Evolutionary conservation across 2,797 vertebrate species (phyloP).

Genomic region (Falco biarmicus): DNA sequence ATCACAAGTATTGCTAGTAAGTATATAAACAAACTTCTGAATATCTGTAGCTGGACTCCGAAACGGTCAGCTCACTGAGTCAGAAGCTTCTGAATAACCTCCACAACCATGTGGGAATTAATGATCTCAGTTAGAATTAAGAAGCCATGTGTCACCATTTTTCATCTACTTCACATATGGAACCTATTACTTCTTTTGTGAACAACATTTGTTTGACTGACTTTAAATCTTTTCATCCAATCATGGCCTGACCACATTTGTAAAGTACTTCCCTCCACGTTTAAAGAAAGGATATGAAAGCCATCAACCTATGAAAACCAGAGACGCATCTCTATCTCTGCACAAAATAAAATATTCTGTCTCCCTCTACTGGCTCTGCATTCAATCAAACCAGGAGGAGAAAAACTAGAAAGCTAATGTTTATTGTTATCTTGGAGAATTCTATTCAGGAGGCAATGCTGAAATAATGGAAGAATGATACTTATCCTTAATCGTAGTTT

Average conservation of each 20-base stretch:
- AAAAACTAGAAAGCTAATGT: background rate
- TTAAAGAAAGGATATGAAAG: background rate
- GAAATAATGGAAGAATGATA: background rate
- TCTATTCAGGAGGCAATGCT: background rate
- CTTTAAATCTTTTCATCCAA: background rate
- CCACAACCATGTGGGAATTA: background rate
- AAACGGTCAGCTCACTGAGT: background rate
- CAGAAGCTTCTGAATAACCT: background rate
- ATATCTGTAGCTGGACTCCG: background rate
- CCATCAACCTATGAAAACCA: background rate
- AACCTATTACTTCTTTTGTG: background rate
- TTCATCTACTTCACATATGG: background rate
- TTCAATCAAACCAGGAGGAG: background rate
- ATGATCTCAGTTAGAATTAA: background rate
- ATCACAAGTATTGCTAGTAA: background rate
- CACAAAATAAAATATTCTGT: conserved; percentile 7
- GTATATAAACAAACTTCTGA: background rate
- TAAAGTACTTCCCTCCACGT: background rate
- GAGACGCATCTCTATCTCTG: background rate
- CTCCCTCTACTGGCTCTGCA: conserved; percentile 54
- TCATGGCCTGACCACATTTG: background rate
- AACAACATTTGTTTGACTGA: background rate
- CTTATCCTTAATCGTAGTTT: background rate
- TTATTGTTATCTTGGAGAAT: background rate
- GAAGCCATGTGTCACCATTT: background rate